These are phyloP conservation scores for Perizoma flavofasciatum DNA, from an alignment of 2,888 invertebrate genomes.

Conservation along the genomic window DNA sequence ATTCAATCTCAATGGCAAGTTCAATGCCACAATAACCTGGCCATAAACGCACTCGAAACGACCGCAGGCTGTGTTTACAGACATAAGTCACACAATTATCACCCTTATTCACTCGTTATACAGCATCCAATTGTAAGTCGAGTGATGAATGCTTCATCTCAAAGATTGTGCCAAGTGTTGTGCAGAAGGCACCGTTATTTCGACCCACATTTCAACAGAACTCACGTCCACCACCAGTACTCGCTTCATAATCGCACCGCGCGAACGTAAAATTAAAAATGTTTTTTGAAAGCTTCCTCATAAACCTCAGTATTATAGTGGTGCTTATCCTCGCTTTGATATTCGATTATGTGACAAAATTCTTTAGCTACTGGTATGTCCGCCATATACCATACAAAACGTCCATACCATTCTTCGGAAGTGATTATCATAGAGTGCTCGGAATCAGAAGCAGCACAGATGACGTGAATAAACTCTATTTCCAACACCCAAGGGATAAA, in stretches of 20 bases:
- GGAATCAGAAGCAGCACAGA: slow-evolving; percentile 65
- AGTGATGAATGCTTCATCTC: slow-evolving; percentile 37
- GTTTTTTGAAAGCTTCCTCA: slow-evolving; percentile 77
- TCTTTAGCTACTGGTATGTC: slow-evolving; percentile 79
- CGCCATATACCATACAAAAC: slow-evolving; percentile 70
- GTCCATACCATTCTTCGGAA: slow-evolving; percentile 69
- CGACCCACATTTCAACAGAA: slow-evolving; percentile 62
- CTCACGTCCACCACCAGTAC: slow-evolving; percentile 57
- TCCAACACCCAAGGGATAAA: slow-evolving; percentile 61
- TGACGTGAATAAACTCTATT: slow-evolving; percentile 66
- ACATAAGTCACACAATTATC: slow-evolving; percentile 26
- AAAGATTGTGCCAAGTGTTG: slow-evolving; percentile 36
- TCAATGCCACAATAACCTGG: slow-evolving; percentile 49
- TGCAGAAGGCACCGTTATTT: slow-evolving; percentile 65
- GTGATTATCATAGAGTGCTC: slow-evolving; percentile 70
- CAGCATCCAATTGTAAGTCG: slow-evolving; percentile 24
- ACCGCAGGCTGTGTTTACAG: slow-evolving; percentile 29
- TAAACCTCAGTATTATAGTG: slow-evolving; percentile 62
- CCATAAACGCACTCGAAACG: slow-evolving; percentile 24
- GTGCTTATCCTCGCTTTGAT: slow-evolving; percentile 64
- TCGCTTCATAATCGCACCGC: slow-evolving; percentile 53
- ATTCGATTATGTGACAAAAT: slow-evolving; percentile 76
- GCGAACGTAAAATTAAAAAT: slow-evolving; percentile 63
- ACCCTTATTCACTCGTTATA: slow-evolving; percentile 27
- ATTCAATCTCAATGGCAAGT: slow-evolving; percentile 44